Evolutionary conservation across 2,113 vertebrate species (phyloP), one percentile per base, ranked within the genome.

Genomic region (Zosterops borbonicus): DNA sequence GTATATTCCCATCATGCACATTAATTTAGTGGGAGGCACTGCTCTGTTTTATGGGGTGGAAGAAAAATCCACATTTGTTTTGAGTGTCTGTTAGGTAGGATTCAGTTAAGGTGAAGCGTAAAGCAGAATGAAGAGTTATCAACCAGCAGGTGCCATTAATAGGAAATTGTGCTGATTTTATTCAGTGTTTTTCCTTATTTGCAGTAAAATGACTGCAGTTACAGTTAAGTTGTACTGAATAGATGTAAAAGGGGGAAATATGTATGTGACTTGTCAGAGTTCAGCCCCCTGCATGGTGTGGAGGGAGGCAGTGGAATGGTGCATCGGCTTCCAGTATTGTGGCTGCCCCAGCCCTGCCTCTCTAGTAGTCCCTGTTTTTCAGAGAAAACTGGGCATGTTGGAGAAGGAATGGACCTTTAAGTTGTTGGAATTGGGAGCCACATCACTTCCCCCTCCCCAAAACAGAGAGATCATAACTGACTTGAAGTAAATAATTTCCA

Each of bases 201-300:
- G 89, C 96, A 86, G 87, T 94, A 60, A 97, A 97, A 97, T 96
- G 95, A 96, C 92, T 92, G 88, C 78, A 95, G 89, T 97, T 98
- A 96, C 60, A 76, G 71, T 94, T 95, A 81, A 96, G 95, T 95
- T 90, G 97, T 95, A 79, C 83, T 93, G 82, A 75, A 58, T 83
- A 76, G 89, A 94, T 71, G 68, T 96, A 89, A 92, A 94, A 88
- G 70, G 39, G 53, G 81, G 65, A 50, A 78, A 76, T 64, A 28
- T 1, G 31, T 41, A n/a, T 3, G 14, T 74, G 95, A 46, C 46
- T 95, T 92, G 67, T 67, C 69, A 69, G 76, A 39, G 23, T 77
- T 89, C 91, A 92, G 46, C 77, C 67, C 60, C 52, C 12, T 95
- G 67, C 65, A 76, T 39, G 28, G 64, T 5, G 5, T 53, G 92